Evolutionary conservation across 2,888 invertebrate genomes (phyloP).

Genomic region (Platycheirus rosarum): DNA sequence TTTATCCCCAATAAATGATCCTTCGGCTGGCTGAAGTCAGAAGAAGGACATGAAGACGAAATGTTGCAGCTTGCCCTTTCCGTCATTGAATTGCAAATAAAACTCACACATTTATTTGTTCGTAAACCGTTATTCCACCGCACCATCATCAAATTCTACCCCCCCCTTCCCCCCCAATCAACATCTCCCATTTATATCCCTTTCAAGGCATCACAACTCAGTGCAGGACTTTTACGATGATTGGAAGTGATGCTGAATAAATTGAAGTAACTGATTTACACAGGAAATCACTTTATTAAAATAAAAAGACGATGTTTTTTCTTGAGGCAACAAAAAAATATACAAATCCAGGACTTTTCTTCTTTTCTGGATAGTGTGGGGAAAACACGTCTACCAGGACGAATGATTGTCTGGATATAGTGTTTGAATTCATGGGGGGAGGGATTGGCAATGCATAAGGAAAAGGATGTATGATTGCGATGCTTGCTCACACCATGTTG

Average conservation of each 20-base stretch:
- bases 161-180: not conserved
- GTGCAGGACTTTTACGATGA: slow-evolving; percentile 64
- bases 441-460: slow-evolving; percentile 23
- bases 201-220: not conserved
- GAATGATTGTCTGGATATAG: slow-evolving; percentile 40
- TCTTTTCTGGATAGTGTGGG: not conserved
- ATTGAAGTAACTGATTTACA: slow-evolving; percentile 73
- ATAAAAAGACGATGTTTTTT: slow-evolving; percentile 63
- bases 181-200: not conserved
- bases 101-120: slow-evolving; percentile 41
- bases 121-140: slow-evolving; percentile 21
- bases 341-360: slow-evolving; percentile 42
- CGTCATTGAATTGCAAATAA: slow-evolving; percentile 61
- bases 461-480: slow-evolving; percentile 1
- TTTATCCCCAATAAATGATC: slow-evolving; percentile 59
- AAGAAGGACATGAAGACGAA: not conserved
- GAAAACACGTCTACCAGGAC: slow-evolving; percentile 34
- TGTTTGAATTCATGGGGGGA: no score
- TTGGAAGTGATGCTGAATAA: slow-evolving; percentile 70
- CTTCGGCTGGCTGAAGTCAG: slow-evolving; percentile 53
- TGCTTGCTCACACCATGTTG: slow-evolving; percentile 46
- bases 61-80: not conserved
- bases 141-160: not conserved
- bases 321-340: not conserved
- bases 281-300: slow-evolving; percentile 74